Evolutionary conservation across 2,113 vertebrate genomes (phyloP), one percentile per base, ranked within the genome.

Genomic region (Phrynosoma platyrhinos): DNA sequence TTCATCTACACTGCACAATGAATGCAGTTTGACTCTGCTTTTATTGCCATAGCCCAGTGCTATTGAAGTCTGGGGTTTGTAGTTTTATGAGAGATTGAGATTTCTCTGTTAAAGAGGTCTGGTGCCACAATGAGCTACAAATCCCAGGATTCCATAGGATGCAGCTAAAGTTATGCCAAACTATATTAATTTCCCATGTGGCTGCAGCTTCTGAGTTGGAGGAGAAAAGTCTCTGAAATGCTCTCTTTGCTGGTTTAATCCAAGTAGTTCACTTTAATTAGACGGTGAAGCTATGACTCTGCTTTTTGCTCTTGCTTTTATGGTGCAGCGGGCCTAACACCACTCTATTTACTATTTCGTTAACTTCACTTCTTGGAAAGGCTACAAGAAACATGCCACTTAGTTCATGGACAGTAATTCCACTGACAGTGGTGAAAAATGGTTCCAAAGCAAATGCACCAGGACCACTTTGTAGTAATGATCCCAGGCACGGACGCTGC

Each of bases 351-450:
- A 66, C 40, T 52, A 27, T 76, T 64, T 82, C 58, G 2, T 87
- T 62, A 75, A 52, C 79, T 32, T 47, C 36, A 72, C 58, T 25
- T 7, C 32, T 53, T 27, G 27, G n/a, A 32, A 81, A n/a, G 32
- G 66, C 55, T 76, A 30, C 71, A 66, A 75, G n/a, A 75, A 62
- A 82, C 32, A 87, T 80, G 55, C n/a, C 4, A 40, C 80, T 82
- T 74, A 21, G 20, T 12, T 75, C 13, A 68, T 82, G 27, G 7
- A 14, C 40, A 64, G 7, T 13, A 76, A 53, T 81, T 53, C 52
- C 30, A 42, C 40, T 62, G 42, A 78, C 21, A 74, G 7, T 7
- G 7, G 7, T 47, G 5, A 74, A 21, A 36, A 42, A 55, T 40
- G 47, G 66, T 14, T 87, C 52, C 52, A 80, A 55, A 87, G 13